Conservation (phyloP, 1,140 invertebrate genomes). For the Orius laevigatus region DNA sequence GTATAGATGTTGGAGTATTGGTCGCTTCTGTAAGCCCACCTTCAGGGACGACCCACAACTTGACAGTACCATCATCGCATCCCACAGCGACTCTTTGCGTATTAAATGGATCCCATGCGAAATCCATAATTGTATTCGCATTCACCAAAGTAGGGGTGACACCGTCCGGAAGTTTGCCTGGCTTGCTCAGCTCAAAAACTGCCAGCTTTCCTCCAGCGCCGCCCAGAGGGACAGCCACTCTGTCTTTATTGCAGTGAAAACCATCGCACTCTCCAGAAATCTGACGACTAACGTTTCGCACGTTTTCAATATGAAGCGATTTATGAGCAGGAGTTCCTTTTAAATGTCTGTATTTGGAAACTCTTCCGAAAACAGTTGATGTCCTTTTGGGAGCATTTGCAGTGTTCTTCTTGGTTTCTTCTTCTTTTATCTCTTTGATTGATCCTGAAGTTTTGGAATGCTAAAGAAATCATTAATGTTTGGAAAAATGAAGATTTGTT, state of each 20-base stretch:
- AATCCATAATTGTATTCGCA: conserved; percentile 76
- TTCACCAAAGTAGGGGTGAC: conserved; percentile 75
- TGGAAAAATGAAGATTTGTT: conserved; percentile 1
- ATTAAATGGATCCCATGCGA: conserved; percentile 85
- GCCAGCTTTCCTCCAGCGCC: conserved; percentile 80
- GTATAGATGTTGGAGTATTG: conserved; percentile 38
- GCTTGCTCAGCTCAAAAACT: conserved; percentile 65
- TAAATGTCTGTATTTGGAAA: conserved; percentile 83
- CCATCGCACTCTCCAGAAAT: conserved; percentile 87
- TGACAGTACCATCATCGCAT: conserved; percentile 76
- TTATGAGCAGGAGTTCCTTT: conserved; percentile 81
- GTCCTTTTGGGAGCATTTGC: conserved; percentile 52
- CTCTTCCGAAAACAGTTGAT: conserved; percentile 73
- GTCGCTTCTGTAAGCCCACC: conserved; percentile 55
- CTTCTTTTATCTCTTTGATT: conserved; percentile 28
- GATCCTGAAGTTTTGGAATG: too few species aligned
- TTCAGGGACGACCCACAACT: conserved; percentile 62
- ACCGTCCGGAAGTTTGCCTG: conserved; percentile 60
- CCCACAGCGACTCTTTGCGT: conserved; percentile 61
- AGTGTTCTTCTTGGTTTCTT: conserved; percentile 28
- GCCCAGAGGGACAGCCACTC: conserved; percentile 72
- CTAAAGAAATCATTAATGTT: neutral
- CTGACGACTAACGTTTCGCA: conserved; percentile 75
- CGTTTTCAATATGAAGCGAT: conserved; percentile 80
- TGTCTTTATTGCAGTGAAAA: conserved; percentile 68